phyloP scores from a whole-genome alignment of 2,888 invertebrate species.

The Heliconius ethilla region DNA sequence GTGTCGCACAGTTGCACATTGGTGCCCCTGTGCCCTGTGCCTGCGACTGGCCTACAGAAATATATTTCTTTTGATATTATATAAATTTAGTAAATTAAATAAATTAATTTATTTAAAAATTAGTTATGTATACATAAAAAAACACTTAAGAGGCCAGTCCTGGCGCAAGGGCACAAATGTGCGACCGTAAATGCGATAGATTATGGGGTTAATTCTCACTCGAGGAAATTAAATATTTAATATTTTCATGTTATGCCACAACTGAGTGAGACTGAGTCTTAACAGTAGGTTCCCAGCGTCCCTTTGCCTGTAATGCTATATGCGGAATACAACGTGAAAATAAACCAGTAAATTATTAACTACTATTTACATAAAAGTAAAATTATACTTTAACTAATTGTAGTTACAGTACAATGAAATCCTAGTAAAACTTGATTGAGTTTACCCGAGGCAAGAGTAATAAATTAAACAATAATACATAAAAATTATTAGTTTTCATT shows the following conservation, averaged over 20 bases:
- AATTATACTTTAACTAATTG: not conserved
- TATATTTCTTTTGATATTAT: too few relatives aligned
- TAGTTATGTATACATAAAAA: too few relatives aligned
- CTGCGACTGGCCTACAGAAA: too few relatives aligned
- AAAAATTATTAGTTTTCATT: not conserved
- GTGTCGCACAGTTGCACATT: too few relatives aligned
- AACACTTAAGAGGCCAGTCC: too few relatives aligned
- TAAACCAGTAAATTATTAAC: too few relatives aligned
- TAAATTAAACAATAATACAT: constrained; percentile 1
- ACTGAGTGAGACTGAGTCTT: not conserved
- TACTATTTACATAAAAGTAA: not conserved
- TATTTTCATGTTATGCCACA: not conserved
- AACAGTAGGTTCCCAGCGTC: not conserved
- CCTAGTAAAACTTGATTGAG: not conserved
- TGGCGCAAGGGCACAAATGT: not conserved
- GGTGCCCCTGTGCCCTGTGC: too few relatives aligned
- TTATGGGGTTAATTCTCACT: not conserved
- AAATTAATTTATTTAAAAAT: too few relatives aligned
- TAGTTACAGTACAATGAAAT: not conserved
- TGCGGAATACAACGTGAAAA: not conserved
- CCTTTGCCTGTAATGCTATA: not conserved
- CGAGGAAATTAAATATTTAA: not conserved
- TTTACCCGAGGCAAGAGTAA: not conserved
- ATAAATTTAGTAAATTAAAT: too few relatives aligned
- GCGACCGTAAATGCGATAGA: not conserved